Conservation (phyloP, 2,113 vertebrate genomes). For the Hyperopisus bebe region DNA sequence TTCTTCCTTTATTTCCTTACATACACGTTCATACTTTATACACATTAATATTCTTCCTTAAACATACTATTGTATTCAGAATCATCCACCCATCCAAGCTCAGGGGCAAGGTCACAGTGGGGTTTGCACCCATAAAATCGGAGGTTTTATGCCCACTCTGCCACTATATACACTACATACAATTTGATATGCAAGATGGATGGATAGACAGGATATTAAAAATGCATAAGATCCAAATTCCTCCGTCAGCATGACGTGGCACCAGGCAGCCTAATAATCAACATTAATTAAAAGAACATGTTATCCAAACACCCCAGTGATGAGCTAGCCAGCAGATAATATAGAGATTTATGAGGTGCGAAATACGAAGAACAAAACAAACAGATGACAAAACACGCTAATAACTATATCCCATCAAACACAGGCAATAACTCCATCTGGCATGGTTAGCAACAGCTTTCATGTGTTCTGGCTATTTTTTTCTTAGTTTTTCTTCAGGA, state of each 20-base stretch:
- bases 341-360: conserved; percentile 55
- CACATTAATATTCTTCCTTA: not conserved
- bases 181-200: not conserved
- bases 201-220: not conserved
- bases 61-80: not conserved
- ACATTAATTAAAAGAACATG: conserved; percentile 43
- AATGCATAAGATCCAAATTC: not conserved
- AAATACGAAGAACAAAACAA: conserved; percentile 50
- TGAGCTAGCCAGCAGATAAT: conserved; percentile 53
- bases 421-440: conserved; percentile 41
- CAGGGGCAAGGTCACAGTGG: not conserved
- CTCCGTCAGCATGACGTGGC: conserved; percentile 28
- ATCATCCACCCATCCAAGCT: not conserved
- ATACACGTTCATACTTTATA: not conserved
- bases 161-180: not conserved
- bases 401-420: conserved; percentile 38
- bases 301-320: conserved; percentile 28
- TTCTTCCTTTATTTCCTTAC: not conserved
- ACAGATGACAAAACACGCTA: conserved; percentile 48
- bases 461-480: conserved; percentile 26
- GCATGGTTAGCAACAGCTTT: conserved; percentile 30
- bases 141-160: not conserved
- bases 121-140: not conserved
- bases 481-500: conserved; percentile 28
- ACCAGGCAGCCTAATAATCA: conserved; percentile 51